Evolutionary conservation across 2,888 invertebrate species (phyloP), one percentile per base, ranked within the genome.

Genomic region (Cataglyphis cursor): DNA sequence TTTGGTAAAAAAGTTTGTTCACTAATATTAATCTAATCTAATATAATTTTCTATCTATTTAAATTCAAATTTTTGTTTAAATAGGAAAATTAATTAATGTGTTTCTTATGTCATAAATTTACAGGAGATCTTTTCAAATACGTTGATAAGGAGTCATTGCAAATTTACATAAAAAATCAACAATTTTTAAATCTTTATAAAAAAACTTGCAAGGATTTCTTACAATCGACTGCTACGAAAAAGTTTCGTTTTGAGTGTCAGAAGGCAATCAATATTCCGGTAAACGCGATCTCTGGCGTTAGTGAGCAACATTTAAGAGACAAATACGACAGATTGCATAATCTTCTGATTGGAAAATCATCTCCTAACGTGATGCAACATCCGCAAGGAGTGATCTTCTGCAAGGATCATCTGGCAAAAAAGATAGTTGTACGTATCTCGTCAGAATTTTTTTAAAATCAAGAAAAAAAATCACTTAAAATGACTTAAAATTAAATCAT

Each of bases 211-310:
- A 96, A 96, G 82, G 96, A 96, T 0, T 95, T 98, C 62, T 92
- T 96, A 82, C 95, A 96, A 28, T 96, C 97, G 93, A 95, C 95
- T 21, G 94, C 95, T 64, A 95, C 96, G 87, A 98, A 98, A 94
- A 97, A 97, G 92, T 97, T 97, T 93, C 96, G 97, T 91, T 97
- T 98, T 95, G 97, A 98, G 87, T 98, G 97, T 88, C 97, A 98
- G 94, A 98, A 98, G 94, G 97, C 98, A 76, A 97, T 99, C 4
- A 98, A 98, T 93, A 97, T 97, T 72, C 98, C 98, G 3, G 96
- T 99, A 0, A 99, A 99, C 95, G 97, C 98, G 10, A 97, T 99
- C 81, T 97, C 98, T 5, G 97, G 97, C 3, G 96, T 97, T 0
- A 98, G 96, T 92, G 96, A 97, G 0, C 95, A 96, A 59, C 98